A percentile compares a stretch with the other conserved stretches of the same genome.
These are phyloP conservation scores for Linyphia triangularis DNA, from an alignment of 2,888 invertebrate species.

Conservation along the genomic window DNA sequence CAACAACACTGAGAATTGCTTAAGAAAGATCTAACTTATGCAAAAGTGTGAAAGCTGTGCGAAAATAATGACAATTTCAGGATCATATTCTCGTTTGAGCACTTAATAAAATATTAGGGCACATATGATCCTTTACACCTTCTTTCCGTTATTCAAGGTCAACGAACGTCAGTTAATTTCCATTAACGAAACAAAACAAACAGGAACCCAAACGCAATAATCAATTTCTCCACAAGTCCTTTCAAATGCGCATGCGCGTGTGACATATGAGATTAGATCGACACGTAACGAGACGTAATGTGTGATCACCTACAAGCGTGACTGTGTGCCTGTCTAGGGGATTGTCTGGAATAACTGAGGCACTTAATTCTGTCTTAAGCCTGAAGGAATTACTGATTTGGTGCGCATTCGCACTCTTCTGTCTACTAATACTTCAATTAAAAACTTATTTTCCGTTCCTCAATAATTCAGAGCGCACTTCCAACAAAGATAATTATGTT, in stretches of 20 bases:
- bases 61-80: too few relatives aligned
- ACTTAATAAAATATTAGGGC: too few relatives aligned
- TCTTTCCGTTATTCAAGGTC: too few relatives aligned
- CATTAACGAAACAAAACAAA: too few relatives aligned
- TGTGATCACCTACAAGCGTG: conserved; percentile 19
- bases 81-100: too few relatives aligned
- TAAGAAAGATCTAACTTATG: too few relatives aligned
- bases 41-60: too few relatives aligned
- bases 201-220: too few relatives aligned
- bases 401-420: not conserved
- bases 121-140: too few relatives aligned
- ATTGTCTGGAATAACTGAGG: conserved; percentile 12
- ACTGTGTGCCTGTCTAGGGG: conserved; percentile 20
- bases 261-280: conserved; percentile 10
- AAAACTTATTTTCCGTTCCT: not conserved
- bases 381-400: not conserved
- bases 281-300: conserved; percentile 8
- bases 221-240: too few relatives aligned
- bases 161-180: too few relatives aligned
- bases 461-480: not conserved
- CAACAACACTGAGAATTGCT: too few relatives aligned
- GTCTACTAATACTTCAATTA: not conserved
- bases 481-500: not conserved
- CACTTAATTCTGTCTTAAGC: conserved; percentile 9
- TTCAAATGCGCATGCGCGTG: not conserved